Base-by-base conservation (phyloP, 1,140 invertebrate genomes). In the Teleogryllus occipitalis region DNA sequence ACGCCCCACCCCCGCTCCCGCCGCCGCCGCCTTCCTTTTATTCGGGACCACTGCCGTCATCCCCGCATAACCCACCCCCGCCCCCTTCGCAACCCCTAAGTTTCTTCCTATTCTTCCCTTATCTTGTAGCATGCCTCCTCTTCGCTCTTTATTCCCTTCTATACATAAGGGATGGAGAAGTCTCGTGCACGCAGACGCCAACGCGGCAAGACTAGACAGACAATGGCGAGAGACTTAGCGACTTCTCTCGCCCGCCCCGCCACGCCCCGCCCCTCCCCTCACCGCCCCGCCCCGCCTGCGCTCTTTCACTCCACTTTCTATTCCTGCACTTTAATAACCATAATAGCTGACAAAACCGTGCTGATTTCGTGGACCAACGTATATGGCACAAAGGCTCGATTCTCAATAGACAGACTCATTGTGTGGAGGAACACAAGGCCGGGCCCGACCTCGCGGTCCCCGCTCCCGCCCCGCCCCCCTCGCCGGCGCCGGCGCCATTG, bases 281-380 rank as follows among this genome's bases (percentile, higher is more conserved):
- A 8, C 49, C 8, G 49, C 15, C n/a, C 27, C 27, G 27, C 27
- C 27, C 27, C 1, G 2, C 18, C 54, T 7, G 10, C 10, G 54
- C 54, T 18, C 54, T 65, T 65, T 65, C 54, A 65, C 54, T 54
- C 47, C 8, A 21, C 21, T 7, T 77, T 77, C 48, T 77, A 77
- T 48, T 49, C 47, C 21, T 48, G 47, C 76, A 77, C 76, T 77
- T 77, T 77, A 77, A 77, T 77, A 77, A 77, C 76, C 76, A 77
- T 77, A 77, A 77, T 77, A 77, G 76, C 76, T 77, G 76, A 77
- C 76, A 77, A 77, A 77, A 77, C 76, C 76, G 76, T 47, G 47
- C 76, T 77, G 76, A 77, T 77, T 77, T 54, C 76, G 76, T 77
- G 76, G 76, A 54, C 76, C 46, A 77, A 77, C 76, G 76, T 77